Evolutionary conservation across 2,797 vertebrate genomes (phyloP).

Genomic region (Pseudopleuronectes americanus): DNA sequence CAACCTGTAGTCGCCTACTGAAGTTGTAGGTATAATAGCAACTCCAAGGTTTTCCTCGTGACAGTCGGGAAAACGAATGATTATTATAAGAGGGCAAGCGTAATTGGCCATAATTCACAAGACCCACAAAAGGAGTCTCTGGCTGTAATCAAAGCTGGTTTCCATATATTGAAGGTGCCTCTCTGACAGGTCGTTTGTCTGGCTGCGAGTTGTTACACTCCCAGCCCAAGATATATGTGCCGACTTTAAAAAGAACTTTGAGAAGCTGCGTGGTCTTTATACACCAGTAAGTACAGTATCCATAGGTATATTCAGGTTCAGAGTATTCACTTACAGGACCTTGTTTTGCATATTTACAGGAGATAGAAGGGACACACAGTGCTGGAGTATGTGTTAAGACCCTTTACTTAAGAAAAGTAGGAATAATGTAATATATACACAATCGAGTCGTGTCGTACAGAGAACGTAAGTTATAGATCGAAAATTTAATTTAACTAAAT

Average conservation of each 20-base stretch:
- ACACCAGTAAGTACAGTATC: slow-evolving; percentile 11
- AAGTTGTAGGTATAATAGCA: slow-evolving; percentile 72
- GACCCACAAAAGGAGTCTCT: slow-evolving; percentile 49
- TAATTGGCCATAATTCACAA: slow-evolving; percentile 78
- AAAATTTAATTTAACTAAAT: too few species aligned
- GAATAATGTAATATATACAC: too few species aligned
- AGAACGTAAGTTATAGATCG: too few species aligned
- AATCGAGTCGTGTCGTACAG: too few species aligned
- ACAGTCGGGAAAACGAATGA: slow-evolving; percentile 72
- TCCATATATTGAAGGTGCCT: slow-evolving; percentile 60
- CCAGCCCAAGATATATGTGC: slow-evolving; percentile 18
- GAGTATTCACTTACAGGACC: slow-evolving; percentile 16
- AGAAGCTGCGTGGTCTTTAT: slow-evolving; percentile 24
- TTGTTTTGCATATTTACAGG: slow-evolving; percentile 13
- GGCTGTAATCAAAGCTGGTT: slow-evolving; percentile 69
- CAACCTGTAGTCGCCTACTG: slow-evolving; percentile 72
- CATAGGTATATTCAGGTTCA: slow-evolving; percentile 17
- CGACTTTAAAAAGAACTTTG: slow-evolving; percentile 30
- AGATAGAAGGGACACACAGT: not conserved
- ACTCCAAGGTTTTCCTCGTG: slow-evolving; percentile 64
- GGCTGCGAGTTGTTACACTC: slow-evolving; percentile 53
- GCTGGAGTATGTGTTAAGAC: not conserved
- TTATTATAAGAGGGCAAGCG: slow-evolving; percentile 68
- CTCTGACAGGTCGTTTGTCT: slow-evolving; percentile 70
- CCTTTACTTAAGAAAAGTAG: not conserved